phyloP scores from a whole-genome alignment of 2,797 vertebrate genomes.

The Centroberyx gerrardi region DNA sequence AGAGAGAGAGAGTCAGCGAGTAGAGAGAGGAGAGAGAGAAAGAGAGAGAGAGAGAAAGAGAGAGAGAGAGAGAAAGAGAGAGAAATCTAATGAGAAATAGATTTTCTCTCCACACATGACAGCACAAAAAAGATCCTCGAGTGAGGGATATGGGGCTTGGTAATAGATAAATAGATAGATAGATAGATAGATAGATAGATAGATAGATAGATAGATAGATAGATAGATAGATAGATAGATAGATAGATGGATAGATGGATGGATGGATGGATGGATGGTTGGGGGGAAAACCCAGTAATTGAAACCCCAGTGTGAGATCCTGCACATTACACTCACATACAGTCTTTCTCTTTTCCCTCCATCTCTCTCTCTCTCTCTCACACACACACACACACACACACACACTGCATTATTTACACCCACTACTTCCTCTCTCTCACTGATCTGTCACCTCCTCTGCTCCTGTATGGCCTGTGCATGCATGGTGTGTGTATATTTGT shows the following conservation, averaged over 20 bases:
- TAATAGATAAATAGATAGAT: no score
- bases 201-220: not conserved
- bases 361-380: not conserved
- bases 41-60: no score
- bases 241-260: not conserved
- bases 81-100: no score
- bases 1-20: not conserved
- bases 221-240: not conserved
- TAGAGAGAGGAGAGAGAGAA: not conserved
- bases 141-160: no score
- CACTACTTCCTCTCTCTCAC: slow-evolving; percentile 45
- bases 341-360: not conserved
- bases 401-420: slow-evolving; percentile 61
- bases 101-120: no score
- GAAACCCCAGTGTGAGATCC: not conserved
- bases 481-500: not conserved
- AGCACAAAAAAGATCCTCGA: no score
- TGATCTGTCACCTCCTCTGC: slow-evolving; percentile 55
- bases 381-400: slow-evolving; percentile 14
- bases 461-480: slow-evolving; percentile 17
- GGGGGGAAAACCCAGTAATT: not conserved
- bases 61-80: not conserved
- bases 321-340: not conserved
- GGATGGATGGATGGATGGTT: no score
- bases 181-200: no score